phyloP scores from a whole-genome alignment of 2,113 vertebrate species.

The Mesembrinibis cayennensis region DNA sequence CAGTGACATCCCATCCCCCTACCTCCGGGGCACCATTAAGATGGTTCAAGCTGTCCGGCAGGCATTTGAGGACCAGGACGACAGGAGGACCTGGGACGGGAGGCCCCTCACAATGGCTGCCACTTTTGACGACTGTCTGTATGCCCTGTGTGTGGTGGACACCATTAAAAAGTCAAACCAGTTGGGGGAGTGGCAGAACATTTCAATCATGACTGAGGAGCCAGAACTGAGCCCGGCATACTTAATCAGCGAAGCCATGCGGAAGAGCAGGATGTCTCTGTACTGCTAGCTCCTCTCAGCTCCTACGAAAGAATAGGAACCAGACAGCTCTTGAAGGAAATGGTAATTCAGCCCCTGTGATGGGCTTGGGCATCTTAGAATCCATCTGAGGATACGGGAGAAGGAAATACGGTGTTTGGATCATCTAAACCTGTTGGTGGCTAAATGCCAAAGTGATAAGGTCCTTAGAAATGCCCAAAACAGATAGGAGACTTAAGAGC shows the following conservation, averaged over 20 bases:
- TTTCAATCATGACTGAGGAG: slow-evolving; percentile 95
- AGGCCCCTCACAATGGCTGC: slow-evolving; percentile 96
- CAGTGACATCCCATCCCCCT: slow-evolving; percentile 93
- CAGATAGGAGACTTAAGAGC: slow-evolving; percentile 11
- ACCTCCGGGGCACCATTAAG: slow-evolving; percentile 92
- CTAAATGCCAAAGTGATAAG: not conserved
- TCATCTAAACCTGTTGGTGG: not conserved
- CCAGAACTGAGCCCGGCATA: slow-evolving; percentile 95
- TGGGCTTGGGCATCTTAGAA: not conserved
- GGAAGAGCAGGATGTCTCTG: slow-evolving; percentile 93
- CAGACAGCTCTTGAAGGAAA: slow-evolving; percentile 23
- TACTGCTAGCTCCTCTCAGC: slow-evolving; percentile 84
- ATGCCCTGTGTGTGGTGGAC: slow-evolving; percentile 96
- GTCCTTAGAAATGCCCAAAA: not conserved
- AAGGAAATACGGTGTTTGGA: not conserved
- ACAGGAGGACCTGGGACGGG: slow-evolving; percentile 94
- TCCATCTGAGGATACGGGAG: not conserved
- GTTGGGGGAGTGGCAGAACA: slow-evolving; percentile 97
- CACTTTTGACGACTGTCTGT: slow-evolving; percentile 98
- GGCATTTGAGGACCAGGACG: slow-evolving; percentile 96
- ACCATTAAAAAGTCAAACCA: slow-evolving; percentile 97
- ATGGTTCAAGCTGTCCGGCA: slow-evolving; percentile 96
- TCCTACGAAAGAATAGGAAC: not conserved
- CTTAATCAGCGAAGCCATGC: slow-evolving; percentile 97
- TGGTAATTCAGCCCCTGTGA: not conserved